Conservation (phyloP, 2,888 invertebrate species). For the Chrysomela aeneicollis region DNA sequence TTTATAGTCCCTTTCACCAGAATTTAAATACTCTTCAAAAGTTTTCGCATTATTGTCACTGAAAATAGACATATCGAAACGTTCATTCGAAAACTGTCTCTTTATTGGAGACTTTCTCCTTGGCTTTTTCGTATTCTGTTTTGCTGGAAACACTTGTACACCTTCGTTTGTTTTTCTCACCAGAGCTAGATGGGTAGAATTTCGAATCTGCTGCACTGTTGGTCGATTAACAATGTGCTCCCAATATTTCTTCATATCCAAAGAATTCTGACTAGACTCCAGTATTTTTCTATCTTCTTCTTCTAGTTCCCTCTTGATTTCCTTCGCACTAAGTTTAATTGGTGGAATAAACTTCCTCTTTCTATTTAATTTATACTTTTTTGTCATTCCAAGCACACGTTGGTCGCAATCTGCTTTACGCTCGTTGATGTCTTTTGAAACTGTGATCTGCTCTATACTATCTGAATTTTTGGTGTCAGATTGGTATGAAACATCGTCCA, state of each 20-base stretch:
- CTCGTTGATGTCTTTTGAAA: background rate
- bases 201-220: constrained; percentile 50
- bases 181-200: constrained; percentile 49
- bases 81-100: constrained; percentile 31
- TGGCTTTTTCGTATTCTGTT: constrained; percentile 26
- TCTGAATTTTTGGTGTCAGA: background rate
- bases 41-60: constrained; percentile 46
- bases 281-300: constrained; percentile 51
- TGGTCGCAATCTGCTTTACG: background rate
- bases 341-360: constrained; percentile 45
- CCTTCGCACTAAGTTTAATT: constrained; percentile 47
- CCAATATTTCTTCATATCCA: constrained; percentile 46
- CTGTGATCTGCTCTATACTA: background rate
- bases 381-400: background rate
- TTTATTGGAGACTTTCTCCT: constrained; percentile 20
- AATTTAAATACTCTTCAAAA: constrained; percentile 50
- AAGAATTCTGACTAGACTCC: constrained; percentile 39
- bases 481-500: background rate
- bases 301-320: constrained; percentile 51
- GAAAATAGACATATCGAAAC: constrained; percentile 42
- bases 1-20: constrained; percentile 45
- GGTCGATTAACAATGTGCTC: constrained; percentile 51
- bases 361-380: background rate
- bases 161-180: constrained; percentile 50
- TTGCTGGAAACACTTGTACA: constrained; percentile 44